phyloP scores from a whole-genome alignment of 2,113 vertebrate species.

The Perccottus glenii region DNA sequence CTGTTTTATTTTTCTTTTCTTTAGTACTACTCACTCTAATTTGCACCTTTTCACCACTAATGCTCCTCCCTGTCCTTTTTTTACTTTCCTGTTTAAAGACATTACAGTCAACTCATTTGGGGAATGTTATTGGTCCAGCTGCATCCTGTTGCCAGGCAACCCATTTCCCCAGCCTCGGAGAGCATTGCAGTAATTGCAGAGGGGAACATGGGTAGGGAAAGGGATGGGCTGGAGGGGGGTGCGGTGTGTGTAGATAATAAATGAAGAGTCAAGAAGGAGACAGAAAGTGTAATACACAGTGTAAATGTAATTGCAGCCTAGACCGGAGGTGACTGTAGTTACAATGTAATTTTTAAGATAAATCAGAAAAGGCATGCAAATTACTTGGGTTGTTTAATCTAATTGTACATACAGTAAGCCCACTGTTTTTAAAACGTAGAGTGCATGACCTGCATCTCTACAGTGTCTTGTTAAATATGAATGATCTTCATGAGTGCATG shows the following conservation, averaged over 20 bases:
- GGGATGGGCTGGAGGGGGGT: constrained; percentile 3
- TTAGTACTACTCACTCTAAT: constrained; percentile 15
- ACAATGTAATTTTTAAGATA: constrained; percentile 31
- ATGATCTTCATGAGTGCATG: constrained; percentile 58
- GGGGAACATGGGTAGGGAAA: constrained; percentile 56
- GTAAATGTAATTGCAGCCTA: constrained; percentile 17
- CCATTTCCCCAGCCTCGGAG: constrained; percentile 77
- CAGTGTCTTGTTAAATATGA: constrained; percentile 69
- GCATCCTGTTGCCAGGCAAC: constrained; percentile 85
- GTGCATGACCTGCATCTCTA: constrained; percentile 66
- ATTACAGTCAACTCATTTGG: constrained; percentile 80
- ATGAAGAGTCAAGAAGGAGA: constrained; percentile 45
- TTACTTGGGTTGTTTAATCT: constrained; percentile 37
- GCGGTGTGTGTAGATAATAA: constrained; percentile 23
- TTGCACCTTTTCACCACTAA: neutral
- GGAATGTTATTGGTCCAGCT: constrained; percentile 79
- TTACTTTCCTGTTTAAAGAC: constrained; percentile 77
- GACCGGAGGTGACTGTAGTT: constrained; percentile 30
- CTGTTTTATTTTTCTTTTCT: constrained; percentile 57
- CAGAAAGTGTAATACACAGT: constrained; percentile 20
- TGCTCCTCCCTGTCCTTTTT: constrained; percentile 51
- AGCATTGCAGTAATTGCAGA: constrained; percentile 77
- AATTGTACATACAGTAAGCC: constrained; percentile 22
- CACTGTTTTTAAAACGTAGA: constrained; percentile 12
- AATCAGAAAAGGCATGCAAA: constrained; percentile 30